These are phyloP conservation scores for Heterodera filipjevi DNA, from an alignment of 2,888 invertebrate species.

Conservation along the genomic window DNA sequence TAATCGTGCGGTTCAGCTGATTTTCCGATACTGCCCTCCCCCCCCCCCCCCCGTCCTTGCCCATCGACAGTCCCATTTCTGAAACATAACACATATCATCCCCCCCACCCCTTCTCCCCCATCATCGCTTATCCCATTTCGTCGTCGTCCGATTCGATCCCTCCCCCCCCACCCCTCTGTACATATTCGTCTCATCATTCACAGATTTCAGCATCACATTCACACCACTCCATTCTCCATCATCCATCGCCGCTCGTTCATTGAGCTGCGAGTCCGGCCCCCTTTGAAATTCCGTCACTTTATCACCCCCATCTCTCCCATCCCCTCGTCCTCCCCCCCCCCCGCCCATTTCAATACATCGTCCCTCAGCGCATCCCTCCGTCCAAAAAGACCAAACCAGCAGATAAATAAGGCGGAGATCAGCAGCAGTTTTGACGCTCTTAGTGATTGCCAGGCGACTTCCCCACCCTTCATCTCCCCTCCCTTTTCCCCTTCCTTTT, in stretches of 20 bases:
- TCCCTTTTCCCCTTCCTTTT: not conserved
- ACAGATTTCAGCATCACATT: not conserved
- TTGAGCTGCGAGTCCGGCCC: constrained; percentile 1
- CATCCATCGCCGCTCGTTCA: not conserved
- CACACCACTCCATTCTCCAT: not conserved
- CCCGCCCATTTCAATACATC: too few relatives aligned
- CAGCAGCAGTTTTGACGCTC: too few relatives aligned
- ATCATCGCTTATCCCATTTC: not conserved
- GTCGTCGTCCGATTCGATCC: constrained; percentile 15
- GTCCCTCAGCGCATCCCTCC: too few relatives aligned
- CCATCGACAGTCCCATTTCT: not conserved
- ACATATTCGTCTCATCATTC: not conserved
- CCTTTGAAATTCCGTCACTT: constrained; percentile 11
- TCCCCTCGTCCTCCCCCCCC: too few relatives aligned
- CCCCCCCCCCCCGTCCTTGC: not conserved
- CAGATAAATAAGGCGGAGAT: too few relatives aligned
- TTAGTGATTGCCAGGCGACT: too few relatives aligned
- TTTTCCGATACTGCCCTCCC: not conserved
- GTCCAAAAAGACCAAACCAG: too few relatives aligned
- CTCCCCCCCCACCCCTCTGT: not conserved
- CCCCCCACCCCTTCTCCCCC: not conserved
- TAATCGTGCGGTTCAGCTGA: constrained; percentile 5
- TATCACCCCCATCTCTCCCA: not conserved
- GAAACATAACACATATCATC: not conserved
- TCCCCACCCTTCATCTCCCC: not conserved